Evolutionary conservation across 37 sponge, comb jelly and placozoan genomes (phyloP), one percentile per base, ranked within the genome.

Genomic region (Hexactinellida sp.): DNA sequence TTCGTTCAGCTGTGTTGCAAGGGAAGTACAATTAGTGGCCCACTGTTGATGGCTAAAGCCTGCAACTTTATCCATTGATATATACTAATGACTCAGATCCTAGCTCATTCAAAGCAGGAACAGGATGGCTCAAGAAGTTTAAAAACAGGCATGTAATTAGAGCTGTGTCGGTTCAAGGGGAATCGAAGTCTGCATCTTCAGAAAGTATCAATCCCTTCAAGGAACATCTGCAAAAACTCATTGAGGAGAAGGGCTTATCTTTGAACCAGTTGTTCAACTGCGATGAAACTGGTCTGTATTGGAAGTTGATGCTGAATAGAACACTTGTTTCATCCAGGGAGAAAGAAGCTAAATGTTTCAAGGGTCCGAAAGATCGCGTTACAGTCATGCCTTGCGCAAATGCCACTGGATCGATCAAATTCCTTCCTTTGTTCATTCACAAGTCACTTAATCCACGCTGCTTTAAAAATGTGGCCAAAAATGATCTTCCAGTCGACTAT

Each of bases 401-500:
- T 71, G 82, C 82, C 36, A 71, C 82, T 21, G 82, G 82, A 71
- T 7, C 7, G 9, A 5, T 23, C 36, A 71, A 71, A 13, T 32
- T 71, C 7, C 7, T 9, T 5, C 82, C 36, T 9, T 35, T 32
- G 32, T 9, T 71, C 36, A 71, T 71, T 71, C 21, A 23, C 7
- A 71, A 71, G 82, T 25, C 7, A 5, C 36, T 23, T 9, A 86
- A 86, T 35, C 87, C 82, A 5, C 83, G 82, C 7, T 83, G 87
- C 37, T 84, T 86, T 28, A 24, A 37, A 38, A 86, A 84, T n/a
- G n/a, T 30, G 5, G 36, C 84, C 32, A 83, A 84, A 37, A 35
- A 37, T 23, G 13, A 9, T 7, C 35, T 86, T 55, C 86, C 86
- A 25, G 86, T 85, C 24, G 34, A 85, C 32, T 85, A 85, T 54